Conservation (phyloP, 2,888 invertebrate species). For the Cosmopolites sordidus region DNA sequence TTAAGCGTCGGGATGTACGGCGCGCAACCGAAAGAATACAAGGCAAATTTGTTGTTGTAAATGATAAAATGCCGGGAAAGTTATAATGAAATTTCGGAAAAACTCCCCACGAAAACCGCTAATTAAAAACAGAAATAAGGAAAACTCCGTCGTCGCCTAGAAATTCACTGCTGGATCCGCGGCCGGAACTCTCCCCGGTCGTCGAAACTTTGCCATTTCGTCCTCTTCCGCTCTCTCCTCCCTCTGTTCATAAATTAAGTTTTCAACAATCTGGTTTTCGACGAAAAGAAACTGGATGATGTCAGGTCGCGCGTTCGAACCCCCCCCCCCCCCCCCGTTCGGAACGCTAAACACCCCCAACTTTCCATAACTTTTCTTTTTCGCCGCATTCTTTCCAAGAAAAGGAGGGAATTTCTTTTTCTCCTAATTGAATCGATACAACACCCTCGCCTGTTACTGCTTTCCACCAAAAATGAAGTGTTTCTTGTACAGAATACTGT, state of each 20-base stretch:
- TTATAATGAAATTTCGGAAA: background rate
- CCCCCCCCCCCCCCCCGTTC: background rate
- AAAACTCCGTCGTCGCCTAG: background rate
- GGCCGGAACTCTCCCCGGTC: background rate
- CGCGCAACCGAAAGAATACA: background rate
- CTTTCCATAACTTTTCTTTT: background rate
- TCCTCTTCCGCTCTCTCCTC: background rate
- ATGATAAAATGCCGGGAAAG: no score
- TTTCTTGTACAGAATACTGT: no score
- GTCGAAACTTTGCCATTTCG: background rate
- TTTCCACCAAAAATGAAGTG: no score
- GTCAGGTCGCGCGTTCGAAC: background rate
- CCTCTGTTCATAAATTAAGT: background rate
- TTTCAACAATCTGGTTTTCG: constrained; percentile 1
- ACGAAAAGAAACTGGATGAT: background rate
- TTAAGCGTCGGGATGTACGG: no score
- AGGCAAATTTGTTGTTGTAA: background rate
- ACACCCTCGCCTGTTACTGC: no score
- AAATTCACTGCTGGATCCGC: no score
- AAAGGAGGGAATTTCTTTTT: no score
- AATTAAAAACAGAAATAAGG: constrained; percentile 1
- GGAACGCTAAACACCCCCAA: background rate
- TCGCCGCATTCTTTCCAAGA: background rate
- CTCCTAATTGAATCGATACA: no score
- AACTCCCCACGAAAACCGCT: background rate